A percentile compares a stretch with the other conserved stretches of the same genome.
Evolutionary conservation across 2,888 invertebrate genomes (phyloP).

Genomic region (Candidula unifasciata): DNA sequence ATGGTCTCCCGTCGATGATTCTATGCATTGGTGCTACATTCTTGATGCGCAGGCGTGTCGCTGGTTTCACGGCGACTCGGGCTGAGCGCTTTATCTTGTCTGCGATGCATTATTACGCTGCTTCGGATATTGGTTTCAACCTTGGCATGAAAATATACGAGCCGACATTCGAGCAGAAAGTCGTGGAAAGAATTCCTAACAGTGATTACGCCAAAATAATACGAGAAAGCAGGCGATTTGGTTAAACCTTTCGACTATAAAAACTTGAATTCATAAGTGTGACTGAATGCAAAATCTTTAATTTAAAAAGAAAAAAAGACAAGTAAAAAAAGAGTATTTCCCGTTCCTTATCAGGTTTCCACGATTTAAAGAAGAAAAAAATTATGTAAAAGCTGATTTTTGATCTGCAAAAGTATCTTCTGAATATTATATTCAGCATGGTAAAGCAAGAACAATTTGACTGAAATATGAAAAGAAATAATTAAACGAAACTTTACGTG

Average conservation of each 20-base stretch:
- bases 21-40: slow-evolving; percentile 3
- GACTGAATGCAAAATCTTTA: not conserved
- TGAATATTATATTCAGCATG: too few species aligned
- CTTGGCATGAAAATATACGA: not conserved
- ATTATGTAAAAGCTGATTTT: too few species aligned
- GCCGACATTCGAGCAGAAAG: slow-evolving; percentile 5
- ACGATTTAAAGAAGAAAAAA: too few species aligned
- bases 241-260: not conserved
- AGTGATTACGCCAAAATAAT: slow-evolving; percentile 12
- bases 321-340: too few species aligned
- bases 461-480: too few species aligned
- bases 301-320: too few species aligned
- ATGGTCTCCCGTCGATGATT: slow-evolving; percentile 17
- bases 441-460: too few species aligned
- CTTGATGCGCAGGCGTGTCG: slow-evolving; percentile 24
- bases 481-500: too few species aligned
- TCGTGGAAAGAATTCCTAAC: slow-evolving; percentile 27
- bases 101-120: slow-evolving; percentile 25
- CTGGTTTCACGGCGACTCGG: not conserved
- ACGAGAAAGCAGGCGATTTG: not conserved
- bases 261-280: not conserved
- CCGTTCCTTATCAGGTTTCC: too few species aligned
- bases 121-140: not conserved
- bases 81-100: slow-evolving; percentile 5
- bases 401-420: too few species aligned